phyloP scores from a whole-genome alignment of 1,140 invertebrate species.

The Drosophila simulans region DNA sequence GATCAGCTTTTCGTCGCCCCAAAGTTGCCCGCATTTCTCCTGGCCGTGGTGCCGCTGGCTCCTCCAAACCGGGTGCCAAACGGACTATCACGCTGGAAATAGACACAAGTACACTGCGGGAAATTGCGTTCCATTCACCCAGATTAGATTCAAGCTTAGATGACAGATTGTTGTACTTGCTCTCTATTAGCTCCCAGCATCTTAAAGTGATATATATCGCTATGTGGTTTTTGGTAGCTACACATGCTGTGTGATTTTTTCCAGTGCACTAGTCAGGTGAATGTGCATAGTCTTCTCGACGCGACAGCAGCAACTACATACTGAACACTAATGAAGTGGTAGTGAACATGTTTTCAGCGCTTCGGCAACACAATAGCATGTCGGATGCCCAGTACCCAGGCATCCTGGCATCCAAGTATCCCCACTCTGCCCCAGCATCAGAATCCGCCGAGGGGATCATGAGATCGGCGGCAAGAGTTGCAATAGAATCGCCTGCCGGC shows the following conservation, averaged over 20 bases:
- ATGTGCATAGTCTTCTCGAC: conserved; percentile 53
- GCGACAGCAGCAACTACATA: conserved; percentile 51
- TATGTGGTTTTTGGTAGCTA: too few species aligned
- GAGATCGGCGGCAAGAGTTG: conserved; percentile 12
- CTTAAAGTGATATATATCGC: too few species aligned
- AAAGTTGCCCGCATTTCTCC: conserved; percentile 40
- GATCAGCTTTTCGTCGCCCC: conserved; percentile 45
- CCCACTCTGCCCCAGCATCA: conserved; percentile 2
- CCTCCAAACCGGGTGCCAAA: conserved; percentile 42
- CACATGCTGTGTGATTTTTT: background rate
- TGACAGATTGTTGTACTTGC: too few species aligned
- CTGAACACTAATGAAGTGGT: conserved; percentile 65
- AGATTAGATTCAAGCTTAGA: too few species aligned
- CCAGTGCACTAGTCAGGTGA: conserved; percentile 46
- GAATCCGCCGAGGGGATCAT: conserved; percentile 8
- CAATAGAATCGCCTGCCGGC: conserved; percentile 51
- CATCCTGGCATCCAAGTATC: conserved; percentile 1
- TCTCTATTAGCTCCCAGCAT: too few species aligned
- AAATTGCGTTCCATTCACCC: background rate
- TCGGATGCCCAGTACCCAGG: conserved; percentile 15
- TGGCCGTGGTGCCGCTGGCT: conserved; percentile 17
- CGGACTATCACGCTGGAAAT: conserved; percentile 34
- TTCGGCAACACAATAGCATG: conserved; percentile 28
- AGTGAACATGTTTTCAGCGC: conserved; percentile 55
- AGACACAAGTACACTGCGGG: conserved; percentile 24